Conservation (phyloP, 1,140 invertebrate genomes). For the Conus ventricosus region DNA sequence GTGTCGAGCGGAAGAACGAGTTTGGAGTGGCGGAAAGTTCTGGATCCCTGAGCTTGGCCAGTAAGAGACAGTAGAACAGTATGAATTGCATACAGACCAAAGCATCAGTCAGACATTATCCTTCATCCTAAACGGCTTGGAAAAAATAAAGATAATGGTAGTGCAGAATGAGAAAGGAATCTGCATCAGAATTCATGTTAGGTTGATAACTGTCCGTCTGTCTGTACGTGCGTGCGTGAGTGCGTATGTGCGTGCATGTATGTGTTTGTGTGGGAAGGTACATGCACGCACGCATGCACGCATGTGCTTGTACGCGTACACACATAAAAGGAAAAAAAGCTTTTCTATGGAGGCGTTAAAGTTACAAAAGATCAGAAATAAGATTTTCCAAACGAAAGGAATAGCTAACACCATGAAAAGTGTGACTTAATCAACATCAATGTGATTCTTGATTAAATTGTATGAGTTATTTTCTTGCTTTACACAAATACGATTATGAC, state of each 20-base stretch:
- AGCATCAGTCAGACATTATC: neutral
- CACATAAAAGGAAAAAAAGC: neutral
- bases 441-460: too few species aligned
- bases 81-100: neutral
- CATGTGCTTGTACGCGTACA: too few species aligned
- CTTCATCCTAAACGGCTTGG: neutral
- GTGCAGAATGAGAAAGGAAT: neutral
- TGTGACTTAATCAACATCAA: too few species aligned
- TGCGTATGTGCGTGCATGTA: neutral
- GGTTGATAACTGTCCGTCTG: too few species aligned
- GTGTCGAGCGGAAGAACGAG: slow-evolving; percentile 62
- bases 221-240: too few species aligned
- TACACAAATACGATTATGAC: too few species aligned
- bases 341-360: too few species aligned
- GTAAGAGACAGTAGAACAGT: slow-evolving; percentile 46
- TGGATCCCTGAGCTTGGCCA: slow-evolving; percentile 52
- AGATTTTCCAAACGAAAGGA: too few species aligned
- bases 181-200: neutral
- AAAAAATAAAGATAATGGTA: neutral
- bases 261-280: neutral
- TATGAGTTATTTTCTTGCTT: too few species aligned
- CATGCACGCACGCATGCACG: too few species aligned
- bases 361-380: too few species aligned
- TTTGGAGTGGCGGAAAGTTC: slow-evolving; percentile 55
- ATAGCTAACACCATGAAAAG: too few species aligned